Evolutionary conservation across 2,888 invertebrate species (phyloP).

Genomic region (Diplolepis rosae): DNA sequence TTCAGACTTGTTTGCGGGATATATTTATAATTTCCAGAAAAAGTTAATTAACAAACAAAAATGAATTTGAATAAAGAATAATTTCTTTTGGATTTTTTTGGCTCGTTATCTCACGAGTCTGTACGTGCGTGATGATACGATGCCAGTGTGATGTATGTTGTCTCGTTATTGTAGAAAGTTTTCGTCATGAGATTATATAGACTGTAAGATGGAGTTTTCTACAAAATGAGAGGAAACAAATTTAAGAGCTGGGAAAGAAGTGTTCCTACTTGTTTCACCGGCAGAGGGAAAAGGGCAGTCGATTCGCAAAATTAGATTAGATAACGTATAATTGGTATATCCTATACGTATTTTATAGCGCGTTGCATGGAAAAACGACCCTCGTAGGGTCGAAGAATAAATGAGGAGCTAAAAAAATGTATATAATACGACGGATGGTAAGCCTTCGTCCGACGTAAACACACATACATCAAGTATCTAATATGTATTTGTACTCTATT

Average conservation of each 20-base stretch:
- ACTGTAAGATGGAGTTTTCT: constrained; percentile 12
- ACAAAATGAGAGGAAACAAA: neutral
- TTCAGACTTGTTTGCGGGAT: too few relatives aligned
- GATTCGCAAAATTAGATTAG: constrained; percentile 20
- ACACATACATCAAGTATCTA: constrained; percentile 53
- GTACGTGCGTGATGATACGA: constrained; percentile 1
- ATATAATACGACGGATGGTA: constrained; percentile 48
- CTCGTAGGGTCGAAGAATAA: constrained; percentile 38
- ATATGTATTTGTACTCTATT: constrained; percentile 71
- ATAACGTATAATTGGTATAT: constrained; percentile 2
- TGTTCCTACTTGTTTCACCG: neutral
- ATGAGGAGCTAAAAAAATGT: constrained; percentile 46
- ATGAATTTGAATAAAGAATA: neutral
- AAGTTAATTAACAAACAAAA: neutral
- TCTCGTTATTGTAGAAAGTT: neutral
- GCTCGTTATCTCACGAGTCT: neutral
- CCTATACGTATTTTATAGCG: neutral
- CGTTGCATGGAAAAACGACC: constrained; percentile 28
- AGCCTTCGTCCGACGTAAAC: constrained; percentile 49
- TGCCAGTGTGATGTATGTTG: neutral
- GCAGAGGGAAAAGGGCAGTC: constrained; percentile 17
- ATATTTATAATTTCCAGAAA: too few relatives aligned
- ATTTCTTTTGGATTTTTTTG: neutral
- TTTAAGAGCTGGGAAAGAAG: neutral
- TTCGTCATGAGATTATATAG: constrained; percentile 16